Base-by-base conservation (phyloP, 2,797 vertebrate genomes). In the Trematomus bernacchii region DNA sequence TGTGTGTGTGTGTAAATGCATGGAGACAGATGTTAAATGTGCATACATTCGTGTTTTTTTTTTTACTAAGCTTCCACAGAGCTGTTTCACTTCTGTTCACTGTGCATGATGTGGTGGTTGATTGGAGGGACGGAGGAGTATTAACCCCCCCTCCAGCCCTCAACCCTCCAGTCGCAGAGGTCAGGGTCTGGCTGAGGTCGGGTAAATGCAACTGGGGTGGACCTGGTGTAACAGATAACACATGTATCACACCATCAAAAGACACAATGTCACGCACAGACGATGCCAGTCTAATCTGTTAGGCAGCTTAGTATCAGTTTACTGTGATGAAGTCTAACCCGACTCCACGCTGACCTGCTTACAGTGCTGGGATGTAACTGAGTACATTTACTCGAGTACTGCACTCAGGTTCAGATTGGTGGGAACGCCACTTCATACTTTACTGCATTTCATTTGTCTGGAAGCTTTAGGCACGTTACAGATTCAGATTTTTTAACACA, bases 271-370 rank as follows among this genome's bases (percentile, higher is more conserved):
- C 16, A 3, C 76, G 43, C 44, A 14, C 42, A 43, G 59, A 42
- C 18, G 15, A 48, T 33, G 46, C 3, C 61, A 8, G 27, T 77
- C 12, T 79, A 75, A 85, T 83, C 80, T 77, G 70, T 73, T 62
- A 61, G 62, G 66, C 68, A 65, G 85, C 62, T 85, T 63, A 83
- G 65, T 52, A 48, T 78, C 77, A 61, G 43, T 80, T 76, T 1
- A 66, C 74, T 73, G 70, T 58, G 79, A 77, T 76, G 66, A 71
- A 73, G 68, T 78, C 66, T 63, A 15, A 70, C 71, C 69, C 18
- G 11, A 27, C 67, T 57, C 66, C 37, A 48, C 18, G 0, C 6
- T 48, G 55, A 66, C 50, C 75, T 69, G 23, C 6, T 23, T 19
- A 43, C 64, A 12, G 9, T 0, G 21, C 7, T 14, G 16, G 1